phyloP scores from a whole-genome alignment of 2,888 invertebrate genomes.

The Thecophora atra region DNA sequence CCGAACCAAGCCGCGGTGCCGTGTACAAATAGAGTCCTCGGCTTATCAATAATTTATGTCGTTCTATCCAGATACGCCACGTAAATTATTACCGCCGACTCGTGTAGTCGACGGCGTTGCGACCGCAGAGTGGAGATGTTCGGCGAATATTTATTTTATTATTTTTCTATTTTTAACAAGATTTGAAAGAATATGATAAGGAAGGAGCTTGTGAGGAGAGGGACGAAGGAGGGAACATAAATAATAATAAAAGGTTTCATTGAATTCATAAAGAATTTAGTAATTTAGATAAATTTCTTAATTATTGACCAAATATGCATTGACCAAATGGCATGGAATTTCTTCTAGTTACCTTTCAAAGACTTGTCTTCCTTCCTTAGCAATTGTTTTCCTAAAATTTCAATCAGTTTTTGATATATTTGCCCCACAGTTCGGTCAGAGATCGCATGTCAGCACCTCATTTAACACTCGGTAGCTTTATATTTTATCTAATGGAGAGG shows the following conservation, averaged over 20 bases:
- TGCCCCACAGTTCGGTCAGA: not conserved
- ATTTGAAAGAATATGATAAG: too few species aligned
- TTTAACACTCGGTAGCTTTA: slow-evolving; percentile 30
- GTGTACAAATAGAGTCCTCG: slow-evolving; percentile 38
- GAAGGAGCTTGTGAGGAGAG: too few species aligned
- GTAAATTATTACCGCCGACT: slow-evolving; percentile 64
- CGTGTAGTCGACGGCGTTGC: slow-evolving; percentile 44
- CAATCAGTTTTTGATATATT: not conserved
- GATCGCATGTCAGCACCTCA: slow-evolving; percentile 28
- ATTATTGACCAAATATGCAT: too few species aligned
- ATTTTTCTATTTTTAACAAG: not conserved
- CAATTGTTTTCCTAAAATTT: too few species aligned
- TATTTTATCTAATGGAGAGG: slow-evolving; percentile 9
- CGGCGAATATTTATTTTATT: not conserved
- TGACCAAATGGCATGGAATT: too few species aligned
- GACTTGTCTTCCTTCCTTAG: too few species aligned
- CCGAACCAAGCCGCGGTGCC: not conserved
- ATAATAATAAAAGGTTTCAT: too few species aligned
- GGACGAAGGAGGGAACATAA: too few species aligned
- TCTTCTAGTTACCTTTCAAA: too few species aligned
- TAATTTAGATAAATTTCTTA: too few species aligned
- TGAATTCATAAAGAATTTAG: too few species aligned
- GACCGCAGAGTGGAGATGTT: not conserved
- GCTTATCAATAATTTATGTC: slow-evolving; percentile 64
- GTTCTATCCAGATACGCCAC: slow-evolving; percentile 63